A percentile compares a stretch with the other conserved stretches of the same genome.
phyloP scores from a whole-genome alignment of 2,113 vertebrate genomes.

The Saccopteryx leptura region DNA sequence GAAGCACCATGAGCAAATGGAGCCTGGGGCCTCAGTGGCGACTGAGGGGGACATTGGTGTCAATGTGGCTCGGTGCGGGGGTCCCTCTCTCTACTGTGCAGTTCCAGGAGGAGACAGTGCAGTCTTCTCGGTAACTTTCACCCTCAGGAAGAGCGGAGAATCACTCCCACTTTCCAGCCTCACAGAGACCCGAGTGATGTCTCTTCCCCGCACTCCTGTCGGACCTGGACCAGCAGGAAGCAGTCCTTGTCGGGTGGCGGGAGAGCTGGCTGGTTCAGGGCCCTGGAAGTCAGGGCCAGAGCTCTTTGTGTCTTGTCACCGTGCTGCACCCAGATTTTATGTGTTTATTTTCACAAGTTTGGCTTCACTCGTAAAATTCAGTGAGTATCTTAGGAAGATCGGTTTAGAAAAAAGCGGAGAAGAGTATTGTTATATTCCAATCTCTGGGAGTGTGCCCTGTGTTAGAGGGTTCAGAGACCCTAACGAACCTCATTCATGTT shows the following conservation, averaged over 20 bases:
- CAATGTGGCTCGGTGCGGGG: accelerated
- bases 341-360: constrained; percentile 1
- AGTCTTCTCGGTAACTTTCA: neutral
- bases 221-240: neutral
- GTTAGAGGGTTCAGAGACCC: constrained; percentile 13
- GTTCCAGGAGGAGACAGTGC: neutral
- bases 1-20: accelerated
- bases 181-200: neutral
- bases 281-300: neutral
- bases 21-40: accelerated
- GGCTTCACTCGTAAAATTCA: neutral
- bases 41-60: neutral
- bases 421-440: neutral
- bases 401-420: neutral
- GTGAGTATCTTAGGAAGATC: neutral
- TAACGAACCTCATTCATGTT: neutral
- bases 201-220: neutral
- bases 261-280: neutral
- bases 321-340: neutral
- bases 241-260: neutral
- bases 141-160: neutral
- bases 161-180: neutral
- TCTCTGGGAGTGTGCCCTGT: neutral
- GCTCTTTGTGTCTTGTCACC: neutral
- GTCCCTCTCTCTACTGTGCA: neutral